Evolutionary conservation across 2,797 vertebrate genomes (phyloP).

Genomic region (Crypturellus tataupa): DNA sequence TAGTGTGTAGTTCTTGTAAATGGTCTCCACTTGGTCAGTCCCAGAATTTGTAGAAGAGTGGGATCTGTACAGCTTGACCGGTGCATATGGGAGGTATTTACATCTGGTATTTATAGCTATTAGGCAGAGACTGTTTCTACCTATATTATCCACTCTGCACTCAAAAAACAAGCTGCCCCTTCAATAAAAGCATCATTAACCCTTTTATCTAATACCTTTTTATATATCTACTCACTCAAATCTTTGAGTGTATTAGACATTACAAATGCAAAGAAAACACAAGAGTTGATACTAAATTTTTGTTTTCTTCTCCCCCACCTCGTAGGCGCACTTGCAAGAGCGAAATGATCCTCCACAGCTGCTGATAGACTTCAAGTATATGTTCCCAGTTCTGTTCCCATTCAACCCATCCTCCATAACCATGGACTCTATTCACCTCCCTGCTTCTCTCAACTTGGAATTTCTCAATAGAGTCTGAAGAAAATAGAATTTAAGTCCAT

Average conservation of each 20-base stretch:
- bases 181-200: background rate
- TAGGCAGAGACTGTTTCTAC: background rate
- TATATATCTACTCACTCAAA: background rate
- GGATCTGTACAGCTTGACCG: background rate
- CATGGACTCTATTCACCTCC: constrained; percentile 92
- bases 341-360: constrained; percentile 89
- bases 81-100: background rate
- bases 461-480: constrained; percentile 90
- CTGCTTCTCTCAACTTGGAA: constrained; percentile 88
- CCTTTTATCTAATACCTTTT: background rate
- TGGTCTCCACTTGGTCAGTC: background rate
- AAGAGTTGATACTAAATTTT: background rate
- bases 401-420: constrained; percentile 92
- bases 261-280: background rate
- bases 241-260: background rate
- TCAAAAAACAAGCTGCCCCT: background rate
- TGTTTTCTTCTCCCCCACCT: constrained; percentile 7
- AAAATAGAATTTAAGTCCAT: background rate
- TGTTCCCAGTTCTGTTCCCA: constrained; percentile 91
- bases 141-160: background rate
- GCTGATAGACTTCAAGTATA: constrained; percentile 91
- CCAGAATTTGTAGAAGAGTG: background rate
- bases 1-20: background rate
- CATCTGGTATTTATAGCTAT: background rate
- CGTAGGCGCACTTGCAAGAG: constrained; percentile 86